These are phyloP conservation scores for Pagrus major DNA, from an alignment of 2,113 vertebrate genomes.

Conservation along the genomic window DNA sequence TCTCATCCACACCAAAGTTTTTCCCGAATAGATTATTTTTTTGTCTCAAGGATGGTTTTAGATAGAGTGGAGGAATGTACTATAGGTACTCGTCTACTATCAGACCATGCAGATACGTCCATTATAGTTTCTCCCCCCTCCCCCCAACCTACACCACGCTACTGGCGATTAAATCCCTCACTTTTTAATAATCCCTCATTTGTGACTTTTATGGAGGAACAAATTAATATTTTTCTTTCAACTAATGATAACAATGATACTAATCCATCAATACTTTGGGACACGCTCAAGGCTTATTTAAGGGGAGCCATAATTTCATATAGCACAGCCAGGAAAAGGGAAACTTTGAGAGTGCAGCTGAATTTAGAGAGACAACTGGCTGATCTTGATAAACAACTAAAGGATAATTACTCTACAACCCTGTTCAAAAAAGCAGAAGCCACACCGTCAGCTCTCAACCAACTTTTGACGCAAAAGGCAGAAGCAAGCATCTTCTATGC, in stretches of 20 bases:
- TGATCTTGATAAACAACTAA: not conserved
- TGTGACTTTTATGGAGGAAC: not conserved
- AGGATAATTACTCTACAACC: not conserved
- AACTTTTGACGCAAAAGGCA: not conserved
- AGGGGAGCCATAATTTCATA: not conserved
- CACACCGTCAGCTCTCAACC: not conserved
- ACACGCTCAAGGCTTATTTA: not conserved
- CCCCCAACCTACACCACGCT: not conserved
- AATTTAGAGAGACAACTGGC: not conserved
- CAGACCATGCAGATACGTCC: not conserved
- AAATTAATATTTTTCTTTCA: no score
- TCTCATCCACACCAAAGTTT: no score
- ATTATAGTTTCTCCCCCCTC: not conserved
- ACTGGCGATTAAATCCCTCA: not conserved
- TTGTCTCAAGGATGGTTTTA: not conserved
- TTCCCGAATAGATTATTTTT: no score
- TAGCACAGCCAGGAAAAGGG: not conserved
- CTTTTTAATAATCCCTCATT: not conserved
- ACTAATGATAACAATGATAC: not conserved
- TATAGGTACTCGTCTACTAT: not conserved
- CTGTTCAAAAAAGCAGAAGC: not conserved
- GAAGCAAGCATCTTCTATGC: not conserved
- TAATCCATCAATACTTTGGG: not conserved
- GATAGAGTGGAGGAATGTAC: not conserved
- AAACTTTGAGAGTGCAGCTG: not conserved